Evolutionary conservation across 2,888 invertebrate species (phyloP).

Genomic region (Cancer borealis): DNA sequence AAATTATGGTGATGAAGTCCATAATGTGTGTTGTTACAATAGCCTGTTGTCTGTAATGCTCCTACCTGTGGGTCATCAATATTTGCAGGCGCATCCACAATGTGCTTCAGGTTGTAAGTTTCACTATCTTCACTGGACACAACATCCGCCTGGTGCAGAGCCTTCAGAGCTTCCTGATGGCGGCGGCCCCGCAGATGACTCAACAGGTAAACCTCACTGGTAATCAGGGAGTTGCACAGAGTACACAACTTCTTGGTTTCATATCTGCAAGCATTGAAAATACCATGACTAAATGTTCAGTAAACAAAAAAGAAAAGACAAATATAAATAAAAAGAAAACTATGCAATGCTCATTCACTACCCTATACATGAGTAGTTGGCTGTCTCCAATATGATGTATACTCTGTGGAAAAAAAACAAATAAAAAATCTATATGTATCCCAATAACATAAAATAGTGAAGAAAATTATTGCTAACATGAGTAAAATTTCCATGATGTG

Average conservation of each 20-base stretch:
- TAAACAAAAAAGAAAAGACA: not conserved
- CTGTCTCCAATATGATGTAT: no score
- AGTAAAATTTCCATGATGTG: no score
- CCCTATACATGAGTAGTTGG: no score
- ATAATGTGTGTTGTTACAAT: not conserved
- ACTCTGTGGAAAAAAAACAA: no score
- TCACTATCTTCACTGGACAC: conserved; percentile 84
- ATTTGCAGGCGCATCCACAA: conserved; percentile 85
- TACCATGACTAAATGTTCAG: not conserved
- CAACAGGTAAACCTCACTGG: conserved; percentile 86
- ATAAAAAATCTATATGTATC: no score
- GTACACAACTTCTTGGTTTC: conserved; percentile 86
- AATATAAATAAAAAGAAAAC: no score
- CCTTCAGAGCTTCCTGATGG: conserved; percentile 85
- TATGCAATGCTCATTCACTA: not conserved
- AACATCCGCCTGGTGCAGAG: conserved; percentile 82
- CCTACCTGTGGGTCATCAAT: conserved; percentile 77
- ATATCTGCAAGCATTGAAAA: conserved; percentile 80
- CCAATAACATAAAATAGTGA: no score
- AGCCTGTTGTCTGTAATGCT: not conserved
- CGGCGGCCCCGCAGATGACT: conserved; percentile 86
- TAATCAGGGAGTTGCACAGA: conserved; percentile 85
- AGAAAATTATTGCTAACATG: no score
- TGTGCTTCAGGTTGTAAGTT: conserved; percentile 84
- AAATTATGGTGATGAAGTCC: not conserved